Base-by-base conservation (phyloP, 2,113 vertebrate species). In the Calyptommatus sinebrachiatus region DNA sequence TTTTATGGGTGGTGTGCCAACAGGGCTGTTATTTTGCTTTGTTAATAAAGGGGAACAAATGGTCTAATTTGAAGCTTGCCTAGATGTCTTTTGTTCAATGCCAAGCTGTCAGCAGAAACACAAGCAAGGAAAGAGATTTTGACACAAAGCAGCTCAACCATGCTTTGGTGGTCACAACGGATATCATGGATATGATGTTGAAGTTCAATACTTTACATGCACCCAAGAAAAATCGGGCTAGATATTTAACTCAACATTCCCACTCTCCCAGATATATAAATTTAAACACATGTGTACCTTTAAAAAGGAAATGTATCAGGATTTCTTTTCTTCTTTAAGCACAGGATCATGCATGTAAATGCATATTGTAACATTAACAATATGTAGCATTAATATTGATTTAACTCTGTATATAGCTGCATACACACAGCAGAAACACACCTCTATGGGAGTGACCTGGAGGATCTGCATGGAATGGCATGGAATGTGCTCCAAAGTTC, bases 61-160 rank as follows among this genome's bases (percentile, higher is more conserved):
- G 74, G 41, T 57, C 77, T 86, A 81, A 78, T 83, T 90, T 84
- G 71, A 76, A 87, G 63, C 80, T 77, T 86, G 60, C 67, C 24
- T 74, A 28, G n/a, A 79, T 73, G 35, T 74, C 26, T 86, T 83
- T 68, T 74, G 67, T 85, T 79, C 83, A 48, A 62, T 85, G 76
- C 60, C 84, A 88, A 86, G 46, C 63, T 86, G 69, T 85, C 67
- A 75, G 50, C 41, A 35, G 35, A 35, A 87, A 83, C 72, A 84
- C 75, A 89, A 87, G 74, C 46, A 84, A 71, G 73, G 29, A 46
- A 74, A 65, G 35, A 50, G 46, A 77, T 81, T 87, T 84, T 72
- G 83, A 87, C 85, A 82, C 79, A 45, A 35, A 60, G 73, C 26
- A 20, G 83, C 35, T 79, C 79, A 83, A 82, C 83, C 69, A 53